These are phyloP conservation scores for Pachymerium ferrugineum DNA, from an alignment of 2,888 invertebrate genomes.

Conservation along the genomic window DNA sequence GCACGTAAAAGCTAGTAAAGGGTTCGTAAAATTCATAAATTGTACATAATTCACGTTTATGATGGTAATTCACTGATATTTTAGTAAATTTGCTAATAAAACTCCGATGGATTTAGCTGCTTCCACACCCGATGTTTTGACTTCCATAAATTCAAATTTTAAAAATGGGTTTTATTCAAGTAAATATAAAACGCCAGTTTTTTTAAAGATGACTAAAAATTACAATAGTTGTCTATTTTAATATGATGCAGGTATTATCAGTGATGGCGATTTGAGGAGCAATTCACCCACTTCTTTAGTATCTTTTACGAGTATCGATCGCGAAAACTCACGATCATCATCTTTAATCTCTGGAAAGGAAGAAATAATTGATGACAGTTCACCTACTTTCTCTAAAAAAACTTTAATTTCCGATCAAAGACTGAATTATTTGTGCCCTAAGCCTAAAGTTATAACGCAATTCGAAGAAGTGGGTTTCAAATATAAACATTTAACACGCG, in stretches of 20 bases:
- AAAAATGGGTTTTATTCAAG: too few species aligned
- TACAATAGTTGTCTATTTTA: background rate
- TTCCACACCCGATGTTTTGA: constrained; percentile 45
- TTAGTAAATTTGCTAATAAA: constrained; percentile 48
- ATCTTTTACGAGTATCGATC: background rate
- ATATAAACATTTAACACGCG: background rate
- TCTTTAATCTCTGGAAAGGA: too few species aligned
- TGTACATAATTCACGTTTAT: background rate
- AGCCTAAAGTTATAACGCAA: background rate
- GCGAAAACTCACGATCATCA: background rate
- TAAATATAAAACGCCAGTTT: too few species aligned
- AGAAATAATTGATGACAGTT: background rate
- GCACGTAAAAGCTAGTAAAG: constrained; percentile 51
- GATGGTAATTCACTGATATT: constrained; percentile 16
- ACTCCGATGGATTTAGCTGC: constrained; percentile 48
- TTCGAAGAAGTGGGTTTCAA: background rate
- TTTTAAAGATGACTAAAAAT: too few species aligned
- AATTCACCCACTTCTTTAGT: background rate
- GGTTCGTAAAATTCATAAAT: constrained; percentile 44
- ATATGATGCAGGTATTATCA: background rate
- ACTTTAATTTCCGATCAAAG: background rate
- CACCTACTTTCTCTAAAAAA: background rate
- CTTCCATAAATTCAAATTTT: constrained; percentile 5
- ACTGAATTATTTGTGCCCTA: constrained; percentile 3
- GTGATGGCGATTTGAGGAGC: background rate